Percentiles rank a stretch among this genome's conserved stretches.
These are phyloP conservation scores for Brachionichthys hirsutus DNA, from an alignment of 2,113 vertebrate genomes.

Conservation along the genomic window DNA sequence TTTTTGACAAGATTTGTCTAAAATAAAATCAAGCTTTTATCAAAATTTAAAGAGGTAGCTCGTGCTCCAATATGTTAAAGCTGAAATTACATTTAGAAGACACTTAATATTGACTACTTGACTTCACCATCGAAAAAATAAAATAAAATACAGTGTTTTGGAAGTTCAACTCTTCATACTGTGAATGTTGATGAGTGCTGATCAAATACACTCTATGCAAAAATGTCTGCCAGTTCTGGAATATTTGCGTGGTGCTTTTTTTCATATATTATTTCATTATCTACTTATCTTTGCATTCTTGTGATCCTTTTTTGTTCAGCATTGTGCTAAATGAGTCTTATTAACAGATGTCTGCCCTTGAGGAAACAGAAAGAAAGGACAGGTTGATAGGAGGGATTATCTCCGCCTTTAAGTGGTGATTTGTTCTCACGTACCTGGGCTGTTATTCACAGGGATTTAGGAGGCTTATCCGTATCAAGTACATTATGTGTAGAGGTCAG, in stretches of 20 bases:
- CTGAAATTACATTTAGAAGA: neutral
- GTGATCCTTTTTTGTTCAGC: constrained; percentile 35
- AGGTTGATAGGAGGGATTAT: constrained; percentile 49
- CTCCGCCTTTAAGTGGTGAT: constrained; percentile 45
- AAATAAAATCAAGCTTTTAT: too few relatives aligned
- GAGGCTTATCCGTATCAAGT: constrained; percentile 11
- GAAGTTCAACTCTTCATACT: constrained; percentile 11
- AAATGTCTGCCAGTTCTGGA: constrained; percentile 32
- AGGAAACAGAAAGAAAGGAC: constrained; percentile 31
- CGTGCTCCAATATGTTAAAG: too few relatives aligned
- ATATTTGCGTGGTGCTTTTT: constrained; percentile 56
- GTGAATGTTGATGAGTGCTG: constrained; percentile 41
- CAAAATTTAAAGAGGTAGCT: too few relatives aligned
- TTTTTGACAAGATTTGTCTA: too few relatives aligned
- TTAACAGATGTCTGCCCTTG: constrained; percentile 55
- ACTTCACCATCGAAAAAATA: neutral
- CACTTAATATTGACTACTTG: neutral
- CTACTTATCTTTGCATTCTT: constrained; percentile 62
- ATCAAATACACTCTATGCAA: constrained; percentile 40
- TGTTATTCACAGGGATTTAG: constrained; percentile 26
- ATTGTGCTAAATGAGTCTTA: constrained; percentile 65
- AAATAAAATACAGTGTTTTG: neutral
- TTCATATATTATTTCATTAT: constrained; percentile 62
- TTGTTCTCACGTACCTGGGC: constrained; percentile 35
- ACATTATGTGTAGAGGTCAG: constrained; percentile 10